Evolutionary conservation across 2,113 vertebrate genomes (phyloP).

Genomic region (Sylvia atricapilla): DNA sequence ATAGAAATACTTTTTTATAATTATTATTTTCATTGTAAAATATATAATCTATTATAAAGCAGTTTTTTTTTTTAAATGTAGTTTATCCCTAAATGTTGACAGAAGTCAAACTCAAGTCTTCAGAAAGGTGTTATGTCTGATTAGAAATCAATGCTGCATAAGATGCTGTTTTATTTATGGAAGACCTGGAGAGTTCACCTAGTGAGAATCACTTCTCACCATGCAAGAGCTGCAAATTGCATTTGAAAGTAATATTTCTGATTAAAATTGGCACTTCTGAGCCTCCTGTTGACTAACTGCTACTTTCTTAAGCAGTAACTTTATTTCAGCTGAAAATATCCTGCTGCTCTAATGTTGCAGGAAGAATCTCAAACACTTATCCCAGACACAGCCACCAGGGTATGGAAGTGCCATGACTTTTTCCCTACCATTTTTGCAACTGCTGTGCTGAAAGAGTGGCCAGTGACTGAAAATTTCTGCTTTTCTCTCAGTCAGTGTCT

Average conservation of each 20-base stretch:
- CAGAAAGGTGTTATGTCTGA: not conserved
- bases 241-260: not conserved
- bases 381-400: not conserved
- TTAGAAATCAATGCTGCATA: not conserved
- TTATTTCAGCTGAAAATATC: not conserved
- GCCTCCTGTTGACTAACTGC: not conserved
- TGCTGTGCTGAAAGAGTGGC: not conserved
- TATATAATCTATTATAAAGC: not conserved
- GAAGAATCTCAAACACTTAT: not conserved
- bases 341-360: not conserved
- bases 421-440: not conserved
- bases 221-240: constrained; percentile 26
- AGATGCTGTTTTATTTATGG: not conserved
- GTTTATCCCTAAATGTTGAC: not conserved
- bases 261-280: not conserved
- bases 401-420: not conserved
- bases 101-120: not conserved
- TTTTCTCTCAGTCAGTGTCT: not conserved
- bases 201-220: constrained; percentile 34
- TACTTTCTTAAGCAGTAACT: not conserved
- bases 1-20: not conserved
- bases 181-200: not conserved
- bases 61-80: not conserved
- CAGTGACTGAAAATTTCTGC: not conserved
- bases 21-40: not conserved